Base-by-base conservation (phyloP, 2,888 invertebrate genomes). In the Tipula confusa region DNA sequence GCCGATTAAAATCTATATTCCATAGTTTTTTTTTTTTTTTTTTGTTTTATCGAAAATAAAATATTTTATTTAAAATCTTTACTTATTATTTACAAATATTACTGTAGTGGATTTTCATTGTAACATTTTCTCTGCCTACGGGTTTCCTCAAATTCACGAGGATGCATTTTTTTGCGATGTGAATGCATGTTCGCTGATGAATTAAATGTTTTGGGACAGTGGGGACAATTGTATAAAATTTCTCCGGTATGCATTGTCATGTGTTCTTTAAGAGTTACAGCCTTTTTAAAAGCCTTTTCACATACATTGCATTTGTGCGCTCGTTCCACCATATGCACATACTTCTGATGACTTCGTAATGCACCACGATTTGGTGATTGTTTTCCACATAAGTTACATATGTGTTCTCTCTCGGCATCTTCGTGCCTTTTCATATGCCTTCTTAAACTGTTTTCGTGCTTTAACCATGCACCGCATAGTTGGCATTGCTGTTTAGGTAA, bases 131-230 rank as follows among this genome's bases (percentile, higher is more conserved):
- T 64, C 29, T 83, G 29, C 33, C 29, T 43, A 29, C 43, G 43
- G 2, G 28, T 33, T 83, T 87, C 87, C 81, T 87, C 88, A 84
- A 88, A 89, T 86, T 89, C 88, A 64, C 86, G 86, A 29, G 88
- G 87, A 87, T 90, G 89, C 29, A 87, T 86, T 83, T 89, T 89
- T 84, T 89, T 89, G 79, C 89, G 87, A 85, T 90, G 89, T 1
- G 89, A 87, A 85, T 89, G 89, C 87, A 89, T 88, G 84, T 89
- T 89, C 1, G 89, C 89, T 86, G 88, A 88, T 3, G 89, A 89
- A 84, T 89, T 89, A 85, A 89, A 90, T 4, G 89, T 89, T 85
- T 88, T 88, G 1, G 89, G 87, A 83, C 89, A 89, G 84, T 89
- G 88, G 0, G 88, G 88, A 82, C 89, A 90, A 83, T 87, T 88